Conservation (phyloP, 2,113 vertebrate species). For the Prionailurus viverrinus region DNA sequence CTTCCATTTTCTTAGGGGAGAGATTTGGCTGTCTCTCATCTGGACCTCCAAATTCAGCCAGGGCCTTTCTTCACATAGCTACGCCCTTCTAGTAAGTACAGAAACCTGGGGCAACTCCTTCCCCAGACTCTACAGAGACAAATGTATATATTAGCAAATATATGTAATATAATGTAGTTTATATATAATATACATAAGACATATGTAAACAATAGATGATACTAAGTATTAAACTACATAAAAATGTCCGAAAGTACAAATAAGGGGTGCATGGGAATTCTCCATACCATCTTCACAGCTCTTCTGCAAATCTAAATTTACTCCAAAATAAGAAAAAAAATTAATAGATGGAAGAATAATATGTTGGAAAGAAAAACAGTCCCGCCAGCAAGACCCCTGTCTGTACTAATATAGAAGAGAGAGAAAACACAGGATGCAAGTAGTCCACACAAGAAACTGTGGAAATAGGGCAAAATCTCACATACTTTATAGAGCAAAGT, state of each 20-base stretch:
- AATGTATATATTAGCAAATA: neutral
- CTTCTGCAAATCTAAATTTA: conserved; percentile 28
- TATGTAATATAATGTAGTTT: neutral
- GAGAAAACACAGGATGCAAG: neutral
- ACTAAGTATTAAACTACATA: conserved; percentile 34
- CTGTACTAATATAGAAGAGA: neutral
- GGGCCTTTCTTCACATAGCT: neutral
- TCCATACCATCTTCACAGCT: neutral
- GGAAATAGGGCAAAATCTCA: neutral
- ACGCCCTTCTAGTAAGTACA: neutral
- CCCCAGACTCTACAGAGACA: neutral
- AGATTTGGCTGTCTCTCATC: neutral
- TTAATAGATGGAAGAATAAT: conserved; percentile 10
- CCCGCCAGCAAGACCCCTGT: neutral
- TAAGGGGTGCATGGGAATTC: neutral
- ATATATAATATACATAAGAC: neutral
- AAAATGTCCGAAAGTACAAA: neutral
- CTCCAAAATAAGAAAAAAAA: neutral
- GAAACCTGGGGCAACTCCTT: neutral
- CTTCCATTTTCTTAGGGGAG: neutral
- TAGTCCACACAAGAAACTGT: neutral
- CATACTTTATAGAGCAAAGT: neutral
- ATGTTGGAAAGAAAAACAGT: neutral
- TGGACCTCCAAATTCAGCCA: neutral
- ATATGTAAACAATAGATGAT: neutral